phyloP scores from a whole-genome alignment of 2,797 vertebrate genomes.

The Aulostomus chinensis region DNA sequence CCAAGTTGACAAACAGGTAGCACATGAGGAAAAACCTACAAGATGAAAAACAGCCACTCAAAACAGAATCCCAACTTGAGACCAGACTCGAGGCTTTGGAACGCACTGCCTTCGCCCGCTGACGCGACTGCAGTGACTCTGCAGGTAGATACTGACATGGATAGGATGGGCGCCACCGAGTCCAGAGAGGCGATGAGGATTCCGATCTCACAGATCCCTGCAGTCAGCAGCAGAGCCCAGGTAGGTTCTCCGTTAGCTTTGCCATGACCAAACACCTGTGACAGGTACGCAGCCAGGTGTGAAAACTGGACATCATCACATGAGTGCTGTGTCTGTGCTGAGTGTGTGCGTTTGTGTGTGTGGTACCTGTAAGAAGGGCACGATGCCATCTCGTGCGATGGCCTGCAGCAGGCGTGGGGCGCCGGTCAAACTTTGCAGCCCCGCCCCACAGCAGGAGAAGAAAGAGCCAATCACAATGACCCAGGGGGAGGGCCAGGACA shows the following conservation, averaged over 20 bases:
- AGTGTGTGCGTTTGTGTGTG: not conserved
- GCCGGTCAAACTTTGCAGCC: constrained; percentile 94
- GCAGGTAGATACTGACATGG: constrained; percentile 84
- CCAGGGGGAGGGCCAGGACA: constrained; percentile 97
- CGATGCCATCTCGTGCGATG: constrained; percentile 92
- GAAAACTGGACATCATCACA: not conserved
- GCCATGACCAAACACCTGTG: constrained; percentile 93
- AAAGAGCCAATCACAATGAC: constrained; percentile 98
- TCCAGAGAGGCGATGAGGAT: constrained; percentile 96
- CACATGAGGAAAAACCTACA: constrained; percentile 98
- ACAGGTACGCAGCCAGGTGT: not conserved
- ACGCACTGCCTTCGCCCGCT: no score
- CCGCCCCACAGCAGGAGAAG: constrained; percentile 95
- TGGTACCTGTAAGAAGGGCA: constrained; percentile 91
- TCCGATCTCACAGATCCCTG: constrained; percentile 92
- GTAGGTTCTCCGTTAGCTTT: constrained; percentile 97
- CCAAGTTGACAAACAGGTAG: constrained; percentile 96
- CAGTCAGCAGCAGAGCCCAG: constrained; percentile 93
- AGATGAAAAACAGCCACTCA: not conserved
- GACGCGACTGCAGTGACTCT: no score
- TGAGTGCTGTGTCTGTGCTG: not conserved
- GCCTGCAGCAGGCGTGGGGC: constrained; percentile 94
- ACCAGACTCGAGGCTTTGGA: no score
- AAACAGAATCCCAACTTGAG: no score
- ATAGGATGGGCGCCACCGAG: constrained; percentile 94